Base-by-base conservation (phyloP, 2,888 invertebrate genomes). In the Apocheima hispidaria region DNA sequence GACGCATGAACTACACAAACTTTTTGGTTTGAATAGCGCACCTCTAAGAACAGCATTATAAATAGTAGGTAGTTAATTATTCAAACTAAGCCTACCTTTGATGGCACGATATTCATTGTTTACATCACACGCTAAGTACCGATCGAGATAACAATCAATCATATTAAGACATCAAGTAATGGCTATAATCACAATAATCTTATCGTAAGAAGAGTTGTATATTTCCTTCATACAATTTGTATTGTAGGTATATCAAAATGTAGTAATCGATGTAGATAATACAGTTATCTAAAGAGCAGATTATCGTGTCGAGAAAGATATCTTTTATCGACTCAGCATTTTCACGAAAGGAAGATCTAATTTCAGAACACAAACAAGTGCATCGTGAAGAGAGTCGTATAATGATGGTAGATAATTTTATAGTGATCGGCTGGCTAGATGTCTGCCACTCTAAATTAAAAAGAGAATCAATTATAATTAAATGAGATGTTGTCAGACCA, bases 151-250 rank as follows among this genome's bases (percentile, higher is more conserved):
- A 44, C 63, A 66, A 71, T 71, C 68, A 66, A 33, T 33, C 60
- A 66, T 65, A 60, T 68, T 64, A 67, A 21, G 30, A 36, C 66
- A 69, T 65, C 59, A 61, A 69, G 55, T 65, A 69, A 74, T 71
- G 65, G 59, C 55, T 53, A 33, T 65, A 59, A 53, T 61, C 51
- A 4, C 26, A 43, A 65, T 69, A 58, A 63, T 68, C 65, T 68
- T 68, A 68, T 67, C 67, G 33, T 43, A 44, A 52, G 28, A 54
- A 65, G 36, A 60, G 21, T 54, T 26, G 36, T 30, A 50, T 56
- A 48, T 56, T 51, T 54, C 44, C 64, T 43, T 14, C 21, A 50
- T 28, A 36, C 20, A 20, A 38, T 46, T n/a, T 43, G 14, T 30
- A 33, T 21, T 16, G 43, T 43, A 44, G 1, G 7, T 28, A 16